Evolutionary conservation across 2,113 vertebrate genomes (phyloP).

Genomic region (Struthio camelus): DNA sequence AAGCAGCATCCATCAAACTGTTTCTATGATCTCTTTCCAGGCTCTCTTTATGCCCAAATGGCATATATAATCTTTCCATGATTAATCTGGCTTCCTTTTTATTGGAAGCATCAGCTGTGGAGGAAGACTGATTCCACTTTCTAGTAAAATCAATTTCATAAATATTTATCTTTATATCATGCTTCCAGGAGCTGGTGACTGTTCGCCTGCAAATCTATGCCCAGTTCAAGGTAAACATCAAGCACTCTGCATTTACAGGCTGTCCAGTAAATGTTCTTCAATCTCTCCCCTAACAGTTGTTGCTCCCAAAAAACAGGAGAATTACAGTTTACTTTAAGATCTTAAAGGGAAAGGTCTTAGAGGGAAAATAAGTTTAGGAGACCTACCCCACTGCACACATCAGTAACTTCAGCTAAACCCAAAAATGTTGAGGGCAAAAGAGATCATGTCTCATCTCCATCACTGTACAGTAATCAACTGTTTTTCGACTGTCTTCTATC

Average conservation of each 20-base stretch:
- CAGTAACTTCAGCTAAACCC: neutral
- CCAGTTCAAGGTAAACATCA: neutral
- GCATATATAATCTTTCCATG: neutral
- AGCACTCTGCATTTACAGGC: neutral
- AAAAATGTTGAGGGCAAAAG: neutral
- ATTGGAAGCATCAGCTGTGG: neutral
- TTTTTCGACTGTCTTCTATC: neutral
- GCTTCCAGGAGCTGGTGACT: neutral
- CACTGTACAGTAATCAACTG: neutral
- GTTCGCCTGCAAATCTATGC: neutral
- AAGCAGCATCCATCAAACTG: neutral
- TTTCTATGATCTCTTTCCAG: neutral
- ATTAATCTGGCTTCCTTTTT: slow-evolving; percentile 1
- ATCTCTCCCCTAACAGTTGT: neutral
- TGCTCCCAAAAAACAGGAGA: neutral
- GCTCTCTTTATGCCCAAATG: neutral
- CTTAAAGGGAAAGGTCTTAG: neutral
- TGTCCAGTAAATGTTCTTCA: neutral
- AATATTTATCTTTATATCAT: neutral
- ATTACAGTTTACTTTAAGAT: neutral
- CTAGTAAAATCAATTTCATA: neutral
- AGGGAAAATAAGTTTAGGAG: neutral
- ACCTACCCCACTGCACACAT: neutral
- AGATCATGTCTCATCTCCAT: neutral
- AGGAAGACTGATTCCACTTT: neutral